Base-by-base conservation (phyloP, 2,888 invertebrate species). In the Apomyelois bistriatella region DNA sequence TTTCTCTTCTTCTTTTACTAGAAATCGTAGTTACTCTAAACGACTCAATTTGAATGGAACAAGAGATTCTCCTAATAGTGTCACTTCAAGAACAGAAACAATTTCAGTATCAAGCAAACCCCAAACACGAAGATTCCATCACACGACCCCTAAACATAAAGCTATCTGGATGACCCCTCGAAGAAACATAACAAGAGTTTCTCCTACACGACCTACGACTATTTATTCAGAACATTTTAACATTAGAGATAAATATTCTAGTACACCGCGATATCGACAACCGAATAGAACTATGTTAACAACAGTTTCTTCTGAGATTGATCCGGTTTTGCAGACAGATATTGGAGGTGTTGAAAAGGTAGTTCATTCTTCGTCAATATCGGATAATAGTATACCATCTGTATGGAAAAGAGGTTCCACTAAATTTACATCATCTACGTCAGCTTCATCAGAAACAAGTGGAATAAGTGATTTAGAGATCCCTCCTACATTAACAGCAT, bases 401-500 rank as follows among this genome's bases (percentile, higher is more conserved):
- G 63, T 91, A 53, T 81, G 84, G 71, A 91, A 92, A 64, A 76
- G 92, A 59, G 92, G 92, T 10, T 91, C 91, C 0, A 85, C 83
- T 3, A 91, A 85, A 57, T 91, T 74, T 60, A 70, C 72, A 1
- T 70, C 82, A 6, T 74, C 86, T 12, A 78, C 85, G 9, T 68
- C 73, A 3, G 64, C 80, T 8, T 79, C 81, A 5, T 61, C 72
- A 5, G 84, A 81, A 52, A 65, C 77, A 42, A 64, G 70, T 5
- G 76, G 74, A 22, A 55, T 73, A 1, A 76, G 73, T 50, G 85
- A 86, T 28, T 66, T 89, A 61, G 85, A 87, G 58, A 87, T 91
- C 56, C 91, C 91, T 9, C 87, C 90, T 5, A 86, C 91, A 0
- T 76, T 90, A 4, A 85, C 90, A 3, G 91, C 90, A 0, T 91